Conservation (phyloP, 2,888 invertebrate species). For the Trissolcus brochymenae region DNA sequence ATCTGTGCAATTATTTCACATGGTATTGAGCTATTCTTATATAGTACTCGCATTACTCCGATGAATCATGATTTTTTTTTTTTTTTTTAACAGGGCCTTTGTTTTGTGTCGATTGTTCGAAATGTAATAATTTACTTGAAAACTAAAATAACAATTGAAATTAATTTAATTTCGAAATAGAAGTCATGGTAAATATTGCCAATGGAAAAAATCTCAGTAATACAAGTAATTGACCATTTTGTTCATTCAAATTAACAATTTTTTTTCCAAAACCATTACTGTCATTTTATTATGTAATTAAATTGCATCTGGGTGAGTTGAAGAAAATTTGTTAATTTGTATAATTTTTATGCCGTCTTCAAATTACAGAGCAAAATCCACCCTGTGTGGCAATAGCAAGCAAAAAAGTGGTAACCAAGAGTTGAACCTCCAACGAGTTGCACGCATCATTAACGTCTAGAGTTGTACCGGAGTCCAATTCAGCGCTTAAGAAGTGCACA, state of each 20-base stretch:
- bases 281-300: conserved; percentile 22
- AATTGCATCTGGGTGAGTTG: conserved; percentile 1
- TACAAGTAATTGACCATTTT: no score
- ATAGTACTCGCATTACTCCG: no score
- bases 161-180: not conserved
- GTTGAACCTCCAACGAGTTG: conserved; percentile 47
- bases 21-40: no score
- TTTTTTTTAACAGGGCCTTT: no score
- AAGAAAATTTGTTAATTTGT: conserved; percentile 30
- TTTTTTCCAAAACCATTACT: conserved; percentile 8
- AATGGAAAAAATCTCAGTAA: no score
- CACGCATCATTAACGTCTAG: conserved; percentile 44
- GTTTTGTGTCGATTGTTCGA: not conserved
- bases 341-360: conserved; percentile 34
- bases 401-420: conserved; percentile 33
- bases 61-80: no score
- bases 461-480: conserved; percentile 41
- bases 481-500: conserved; percentile 7
- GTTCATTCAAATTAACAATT: not conserved
- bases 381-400: conserved; percentile 30
- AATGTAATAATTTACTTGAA: not conserved
- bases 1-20: no score
- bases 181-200: not conserved
- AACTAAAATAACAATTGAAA: not conserved
- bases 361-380: conserved; percentile 41